Base-by-base conservation (phyloP, 2,113 vertebrate genomes). In the Electrona antarctica region DNA sequence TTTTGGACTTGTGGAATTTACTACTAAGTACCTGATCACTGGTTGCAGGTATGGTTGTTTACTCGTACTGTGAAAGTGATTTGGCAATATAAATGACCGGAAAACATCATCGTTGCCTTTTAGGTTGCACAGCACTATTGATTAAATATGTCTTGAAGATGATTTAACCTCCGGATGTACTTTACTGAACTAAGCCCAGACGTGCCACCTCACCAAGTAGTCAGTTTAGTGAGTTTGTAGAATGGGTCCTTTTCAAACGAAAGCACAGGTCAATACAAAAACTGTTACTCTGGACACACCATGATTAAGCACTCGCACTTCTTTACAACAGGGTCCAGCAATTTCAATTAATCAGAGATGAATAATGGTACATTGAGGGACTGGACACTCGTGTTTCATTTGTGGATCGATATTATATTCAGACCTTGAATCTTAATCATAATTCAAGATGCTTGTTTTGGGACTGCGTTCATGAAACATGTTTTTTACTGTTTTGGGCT, bases 201-300 rank as follows among this genome's bases (percentile, higher is more conserved):
- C 85, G 89, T 92, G 89, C 88, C 91, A 90, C 87, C 79, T 92
- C 87, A 89, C 70, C 88, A 78, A 55, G 65, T 50, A 62, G 1
- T 56, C 66, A 33, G 60, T 48, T 1, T 11, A 29, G 8, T n/a
- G 15, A 9, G 1, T 4, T 56, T n/a, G 7, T 2, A 8, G 8
- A 5, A 54, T 13, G 21, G 21, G 21, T 2, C 21, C 21, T 21
- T 21, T 21, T 21, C 21, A 21, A 21, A 21, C 21, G 21, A 21
- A 21, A 21, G 21, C 21, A 21, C 21, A 21, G 21, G 21, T 21
- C 21, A 21, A 21, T 21, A 21, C 1, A 21, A 21, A 21, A 21
- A 21, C 21, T 21, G 21, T 21, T 21, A 21, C 21, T 21, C 21
- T 21, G 21, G 21, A 21, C 21, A 21, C 2, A 21, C 21, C 21